Base-by-base conservation (phyloP, 2,888 invertebrate species). In the Tipula unca region DNA sequence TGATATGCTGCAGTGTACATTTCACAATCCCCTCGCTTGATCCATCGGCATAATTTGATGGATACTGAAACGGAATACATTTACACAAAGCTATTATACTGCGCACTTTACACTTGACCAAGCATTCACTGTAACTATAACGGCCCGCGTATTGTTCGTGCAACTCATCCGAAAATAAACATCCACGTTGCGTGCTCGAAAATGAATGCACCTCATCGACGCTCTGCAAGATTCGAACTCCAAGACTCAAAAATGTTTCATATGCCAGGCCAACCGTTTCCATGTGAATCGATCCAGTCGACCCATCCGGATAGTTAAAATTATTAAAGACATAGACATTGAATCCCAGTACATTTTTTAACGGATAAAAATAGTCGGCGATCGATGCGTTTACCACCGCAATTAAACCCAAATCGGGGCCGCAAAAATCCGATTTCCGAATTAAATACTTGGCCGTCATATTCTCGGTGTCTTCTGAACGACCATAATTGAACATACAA, bases 71-170 rank as follows among this genome's bases (percentile, higher is more conserved):
- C 0, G 93, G 93, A 0, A 90, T 90, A 87, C 93, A 93, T 83
- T 91, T 90, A 87, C 93, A 93, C 0, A 92, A 88, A 0, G 91
- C 89, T 86, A 89, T 89, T 0, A 93, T 88, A 0, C 91, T 90
- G 29, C 88, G 88, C 0, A 92, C 90, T 0, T 91, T 90, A 87
- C 93, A 93, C 42, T 90, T 89, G 4, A 92, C 89, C 69, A 93
- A 90, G 87, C 93, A 93, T 14, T 92, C 90, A 86, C 92, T 92
- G 89, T 92, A 93, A 0, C 93, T 93, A 87, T 93, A 93, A 88
- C 90, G 89, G 1, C 89, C 87, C 0, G 88, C 88, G 87, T 88
- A 92, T 8, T 89, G 86, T 0, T 88, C 86, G 2, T 87, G 86
- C 5, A 87, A 86, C 87, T 93, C 93, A 86, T 92, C 90, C 4